Evolutionary conservation across 2,797 vertebrate species (phyloP).

Genomic region (Anas capensis): DNA sequence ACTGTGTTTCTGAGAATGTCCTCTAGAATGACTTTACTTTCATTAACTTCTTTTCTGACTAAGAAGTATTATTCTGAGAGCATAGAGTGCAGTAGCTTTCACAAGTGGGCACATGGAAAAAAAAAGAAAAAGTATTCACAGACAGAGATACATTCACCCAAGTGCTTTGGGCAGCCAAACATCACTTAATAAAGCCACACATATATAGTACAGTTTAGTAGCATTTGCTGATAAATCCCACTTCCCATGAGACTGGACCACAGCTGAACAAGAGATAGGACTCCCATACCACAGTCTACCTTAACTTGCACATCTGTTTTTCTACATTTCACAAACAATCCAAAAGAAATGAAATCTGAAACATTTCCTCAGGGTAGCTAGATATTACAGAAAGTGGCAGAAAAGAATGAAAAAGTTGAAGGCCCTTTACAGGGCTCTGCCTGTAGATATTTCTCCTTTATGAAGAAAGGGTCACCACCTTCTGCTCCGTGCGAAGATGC

Average conservation of each 20-base stretch:
- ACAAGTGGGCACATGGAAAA: neutral
- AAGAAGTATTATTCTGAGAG: neutral
- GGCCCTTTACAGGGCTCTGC: neutral
- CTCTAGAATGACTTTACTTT: conserved; percentile 11
- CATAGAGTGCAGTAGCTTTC: neutral
- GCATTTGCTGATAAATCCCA: neutral
- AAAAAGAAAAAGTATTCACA: neutral
- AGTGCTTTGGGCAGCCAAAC: neutral
- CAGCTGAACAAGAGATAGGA: neutral
- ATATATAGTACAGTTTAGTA: neutral
- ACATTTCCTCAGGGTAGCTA: neutral
- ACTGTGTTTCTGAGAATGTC: neutral
- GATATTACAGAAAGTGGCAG: neutral
- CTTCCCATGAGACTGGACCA: neutral
- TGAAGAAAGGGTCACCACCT: neutral
- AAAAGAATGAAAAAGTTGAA: neutral
- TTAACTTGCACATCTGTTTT: neutral
- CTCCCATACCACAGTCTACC: neutral
- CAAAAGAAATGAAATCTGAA: neutral
- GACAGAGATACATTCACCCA: neutral
- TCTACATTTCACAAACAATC: neutral
- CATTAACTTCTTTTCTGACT: neutral
- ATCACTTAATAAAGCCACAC: neutral
- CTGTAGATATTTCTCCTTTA: neutral
- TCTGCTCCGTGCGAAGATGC: neutral